Evolutionary conservation across 2,888 invertebrate genomes (phyloP).

Genomic region (Chalcosyrphus nemorum): DNA sequence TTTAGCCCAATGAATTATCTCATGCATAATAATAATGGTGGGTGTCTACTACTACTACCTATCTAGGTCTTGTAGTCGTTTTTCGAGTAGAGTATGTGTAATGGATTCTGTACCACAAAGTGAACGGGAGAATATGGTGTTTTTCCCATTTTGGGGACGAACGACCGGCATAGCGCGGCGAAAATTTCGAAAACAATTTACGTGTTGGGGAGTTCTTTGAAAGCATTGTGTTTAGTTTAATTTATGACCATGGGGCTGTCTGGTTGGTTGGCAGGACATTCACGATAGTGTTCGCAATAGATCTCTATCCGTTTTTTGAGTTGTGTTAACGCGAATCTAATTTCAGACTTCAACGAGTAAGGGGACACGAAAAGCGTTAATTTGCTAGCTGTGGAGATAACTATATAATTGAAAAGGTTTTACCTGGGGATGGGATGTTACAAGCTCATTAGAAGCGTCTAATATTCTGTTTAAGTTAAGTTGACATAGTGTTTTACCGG

Average conservation of each 20-base stretch:
- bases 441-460: too few species aligned
- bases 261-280: background rate
- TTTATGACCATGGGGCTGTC: slow-evolving; percentile 2
- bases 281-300: background rate
- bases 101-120: background rate
- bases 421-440: too few species aligned
- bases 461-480: too few species aligned
- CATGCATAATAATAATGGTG: slow-evolving; percentile 34
- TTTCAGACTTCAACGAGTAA: too few species aligned
- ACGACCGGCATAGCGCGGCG: background rate
- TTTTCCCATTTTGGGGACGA: background rate
- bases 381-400: too few species aligned
- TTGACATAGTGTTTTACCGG: too few species aligned
- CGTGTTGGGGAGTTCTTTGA: background rate
- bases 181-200: background rate
- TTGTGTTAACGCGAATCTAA: background rate
- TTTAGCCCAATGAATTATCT: slow-evolving; percentile 55
- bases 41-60: background rate
- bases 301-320: background rate
- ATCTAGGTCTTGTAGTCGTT: slow-evolving; percentile 8
- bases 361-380: too few species aligned
- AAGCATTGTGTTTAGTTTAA: slow-evolving; percentile 3
- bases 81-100: slow-evolving; percentile 1
- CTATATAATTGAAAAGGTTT: too few species aligned
- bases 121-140: background rate